Percentiles rank a stretch among this genome's conserved stretches.
Evolutionary conservation across 1,140 invertebrate species (phyloP).

Genomic region (Calycopis cecrops): DNA sequence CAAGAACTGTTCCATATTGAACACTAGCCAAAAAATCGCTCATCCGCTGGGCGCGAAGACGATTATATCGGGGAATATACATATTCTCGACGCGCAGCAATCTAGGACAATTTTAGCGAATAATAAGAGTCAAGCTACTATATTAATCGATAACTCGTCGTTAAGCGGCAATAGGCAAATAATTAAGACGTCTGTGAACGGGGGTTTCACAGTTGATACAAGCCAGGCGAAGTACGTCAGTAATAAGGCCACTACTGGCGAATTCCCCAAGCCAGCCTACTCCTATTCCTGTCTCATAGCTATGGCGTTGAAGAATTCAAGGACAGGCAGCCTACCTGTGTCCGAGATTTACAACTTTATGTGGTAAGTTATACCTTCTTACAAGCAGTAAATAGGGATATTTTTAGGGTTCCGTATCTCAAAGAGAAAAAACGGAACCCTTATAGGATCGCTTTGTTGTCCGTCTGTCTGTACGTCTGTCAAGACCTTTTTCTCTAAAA

Average conservation of each 20-base stretch:
- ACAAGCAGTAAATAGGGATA: too few species aligned
- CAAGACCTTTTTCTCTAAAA: too few species aligned
- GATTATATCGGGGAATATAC: conserved; percentile 74
- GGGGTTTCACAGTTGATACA: conserved; percentile 60
- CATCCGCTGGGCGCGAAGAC: conserved; percentile 69
- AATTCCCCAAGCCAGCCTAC: conserved; percentile 96
- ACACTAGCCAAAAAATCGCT: conserved; percentile 63
- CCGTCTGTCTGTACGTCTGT: too few species aligned
- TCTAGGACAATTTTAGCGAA: conserved; percentile 72
- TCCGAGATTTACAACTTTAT: conserved; percentile 99
- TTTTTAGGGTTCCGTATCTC: too few species aligned
- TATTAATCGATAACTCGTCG: conserved; percentile 69
- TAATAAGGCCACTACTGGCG: conserved; percentile 75
- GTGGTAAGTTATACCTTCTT: conserved; percentile 93
- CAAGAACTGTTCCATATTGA: conserved; percentile 71
- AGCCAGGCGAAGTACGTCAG: conserved; percentile 68
- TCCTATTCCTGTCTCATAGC: conserved; percentile 98
- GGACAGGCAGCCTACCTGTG: conserved; percentile 94
- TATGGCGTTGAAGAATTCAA: conserved; percentile 97
- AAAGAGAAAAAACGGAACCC: too few species aligned
- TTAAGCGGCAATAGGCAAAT: conserved; percentile 68
- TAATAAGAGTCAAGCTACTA: conserved; percentile 69
- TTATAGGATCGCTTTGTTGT: too few species aligned
- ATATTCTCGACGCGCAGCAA: conserved; percentile 70
- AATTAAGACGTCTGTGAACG: conserved; percentile 63